Evolutionary conservation across 2,888 invertebrate species (phyloP), one percentile per base, ranked within the genome.

Genomic region (Ennomos erosarius): DNA sequence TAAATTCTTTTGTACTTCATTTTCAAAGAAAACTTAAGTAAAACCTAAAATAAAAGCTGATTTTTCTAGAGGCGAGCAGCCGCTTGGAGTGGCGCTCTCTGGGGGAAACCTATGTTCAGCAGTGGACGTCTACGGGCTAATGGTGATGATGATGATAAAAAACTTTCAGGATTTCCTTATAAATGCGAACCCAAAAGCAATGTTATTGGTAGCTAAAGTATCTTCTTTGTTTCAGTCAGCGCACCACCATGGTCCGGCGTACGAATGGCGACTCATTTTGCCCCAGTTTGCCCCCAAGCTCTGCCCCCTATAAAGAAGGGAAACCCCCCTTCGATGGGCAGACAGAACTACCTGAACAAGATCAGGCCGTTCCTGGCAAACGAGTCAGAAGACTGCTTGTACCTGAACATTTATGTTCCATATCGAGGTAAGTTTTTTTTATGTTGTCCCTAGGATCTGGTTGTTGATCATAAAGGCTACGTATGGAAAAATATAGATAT

Each of bases 331-430:
- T 93, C 95, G 0, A 88, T 94, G 62, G 95, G 94, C n/a, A 92
- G 96, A 40, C 94, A 94, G 78, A 94, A 94, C 69, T 95, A 96
- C 81, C 93, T 98, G 73, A 93, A 94, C 71, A 94, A 95, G 65
- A 91, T 98, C 65, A 90, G 95, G 71, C 94, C 95, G 1, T 96
- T 95, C 87, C 84, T 96, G 52, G 88, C 86, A 66, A 93, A 94
- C 55, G 95, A 96, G 79, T 96, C 94, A 50, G 96, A 97, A 88
- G 98, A 99, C 82, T 99, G 99, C 77, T 92, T 99, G 54, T 97
- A 97, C 83, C 93, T 99, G 78, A 99, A 99, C 87, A 95, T 99
- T 64, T 99, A 98, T 85, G 96, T 97, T 36, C 98, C 99, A 0
- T 95, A 95, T 65, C 94, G 95, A 90, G 96, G 98, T 98, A 88